Base-by-base conservation (phyloP, 2,888 invertebrate genomes). In the Nematopogon swammerdamellus region DNA sequence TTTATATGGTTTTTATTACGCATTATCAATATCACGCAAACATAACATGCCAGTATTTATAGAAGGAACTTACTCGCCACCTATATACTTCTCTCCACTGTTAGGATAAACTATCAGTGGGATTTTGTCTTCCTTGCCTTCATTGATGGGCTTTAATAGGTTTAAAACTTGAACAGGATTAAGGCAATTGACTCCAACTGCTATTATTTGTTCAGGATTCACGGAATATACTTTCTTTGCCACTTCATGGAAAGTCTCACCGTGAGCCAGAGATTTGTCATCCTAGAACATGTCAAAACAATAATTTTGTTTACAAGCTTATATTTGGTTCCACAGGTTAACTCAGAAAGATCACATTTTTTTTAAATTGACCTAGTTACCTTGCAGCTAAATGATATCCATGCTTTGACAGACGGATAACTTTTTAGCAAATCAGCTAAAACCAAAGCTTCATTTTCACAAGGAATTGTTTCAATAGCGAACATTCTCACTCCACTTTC, bases 101-200 rank as follows among this genome's bases (percentile, higher is more conserved):
- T 97, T 97, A 3, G 97, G 95, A 72, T 97, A 97, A 19, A 91
- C 92, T 51, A 97, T 86, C 50, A 95, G 75, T 2, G 92, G 91
- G 52, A 92, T 83, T 50, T 65, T 67, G 54, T 74, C 66, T 50
- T 72, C 75, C 57, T 79, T 67, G 61, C 77, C 76, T 57, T 75
- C 75, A 60, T 81, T 81, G 65, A 81, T 64, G 47, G 79, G 80
- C 56, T 68, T 71, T 56, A 81, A 44, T 49, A 81, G 65, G 53
- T 63, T 68, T 30, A 72, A 57, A 50, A 80, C 67, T 58, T 59
- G 71, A 42, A 77, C 79, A 1, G 80, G 80, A 19, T 80, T 75
- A 44, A 92, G 82, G 72, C 97, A 97, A 70, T 97, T 97, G 0
- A 93, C 86, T 3, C 97, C 97, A 44, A 96, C 82, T 0, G 92